Evolutionary conservation across 1,140 invertebrate genomes (phyloP), one percentile per base, ranked within the genome.

Genomic region (Meteorus sp.): DNA sequence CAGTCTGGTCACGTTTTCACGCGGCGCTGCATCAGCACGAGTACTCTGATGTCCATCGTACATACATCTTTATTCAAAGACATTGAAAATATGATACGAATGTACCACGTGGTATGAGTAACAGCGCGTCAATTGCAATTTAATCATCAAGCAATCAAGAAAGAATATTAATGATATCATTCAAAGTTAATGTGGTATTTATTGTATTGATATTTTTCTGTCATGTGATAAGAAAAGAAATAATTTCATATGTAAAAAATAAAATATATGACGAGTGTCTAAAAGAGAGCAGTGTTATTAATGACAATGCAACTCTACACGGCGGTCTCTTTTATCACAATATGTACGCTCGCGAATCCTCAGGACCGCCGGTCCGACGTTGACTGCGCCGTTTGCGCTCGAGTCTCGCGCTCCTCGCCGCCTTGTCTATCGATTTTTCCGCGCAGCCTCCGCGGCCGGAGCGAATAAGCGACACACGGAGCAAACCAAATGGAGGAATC

Each of bases 361-460:
- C 52, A 52, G 27, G 48, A 43, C 53, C 59, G 57, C 57, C 57
- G 61, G 61, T 63, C 54, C 31, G 61, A 63, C 39, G 47, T 51
- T 56, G 61, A 63, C 61, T 63, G 61, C 57, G 57, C 53, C 57
- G 61, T 53, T 56, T 33, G 45, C 48, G 52, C 37, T 60, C 39
- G 60, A 61, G 47, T 60, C 57, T 63, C 51, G 56, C 60, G 50
- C 35, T 53, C 19, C 52, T 62, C 53, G 48, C 57, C 57, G 61
- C 23, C 48, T 15, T 52, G 53, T 35, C 51, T 63, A 63, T 63
- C 61, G 61, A 63, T 63, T 63, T 63, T 59, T 60, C 61, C 57
- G 61, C 61, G 61, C 61, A 63, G 61, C 61, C 61, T 63, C 61
- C 61, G 48, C 61, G 44, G 31, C 45, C 47, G 55, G 19, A 57